Percentiles rank a stretch among this genome's conserved stretches.
phyloP scores from a whole-genome alignment of 1,140 invertebrate species.

The Harpegnathos saltator region DNA sequence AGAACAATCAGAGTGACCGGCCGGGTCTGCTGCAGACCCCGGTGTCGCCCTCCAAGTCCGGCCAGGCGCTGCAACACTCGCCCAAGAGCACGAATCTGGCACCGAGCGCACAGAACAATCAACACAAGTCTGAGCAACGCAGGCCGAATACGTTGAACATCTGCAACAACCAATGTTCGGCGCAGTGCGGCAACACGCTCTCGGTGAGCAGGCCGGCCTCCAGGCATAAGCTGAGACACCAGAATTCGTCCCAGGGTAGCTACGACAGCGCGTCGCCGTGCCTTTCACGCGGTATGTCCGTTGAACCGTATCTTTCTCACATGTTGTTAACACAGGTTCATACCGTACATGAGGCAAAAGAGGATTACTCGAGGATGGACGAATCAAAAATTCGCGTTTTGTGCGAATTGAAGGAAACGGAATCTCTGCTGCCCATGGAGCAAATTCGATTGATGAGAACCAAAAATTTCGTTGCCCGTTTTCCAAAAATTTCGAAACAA shows the following conservation, averaged over 20 bases:
- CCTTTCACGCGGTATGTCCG: conserved; percentile 87
- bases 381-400: too few relatives aligned
- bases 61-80: conserved; percentile 81
- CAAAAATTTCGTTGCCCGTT: too few relatives aligned
- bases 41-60: conserved; percentile 79
- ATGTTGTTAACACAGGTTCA: not conserved
- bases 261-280: conserved; percentile 88
- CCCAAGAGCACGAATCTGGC: conserved; percentile 80
- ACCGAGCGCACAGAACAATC: conserved; percentile 79
- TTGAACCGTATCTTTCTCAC: not conserved
- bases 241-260: conserved; percentile 89
- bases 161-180: conserved; percentile 85
- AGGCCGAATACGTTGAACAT: conserved; percentile 80
- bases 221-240: conserved; percentile 87
- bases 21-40: conserved; percentile 82
- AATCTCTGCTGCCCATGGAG: too few relatives aligned
- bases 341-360: too few relatives aligned
- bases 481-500: too few relatives aligned
- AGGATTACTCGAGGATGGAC: too few relatives aligned
- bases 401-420: too few relatives aligned
- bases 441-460: too few relatives aligned
- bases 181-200: conserved; percentile 85
- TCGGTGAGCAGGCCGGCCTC: conserved; percentile 83
- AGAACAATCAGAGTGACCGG: conserved; percentile 82
- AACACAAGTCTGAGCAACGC: conserved; percentile 79